Base-by-base conservation (phyloP, 2,888 invertebrate species). In the Calliopum simillimum region DNA sequence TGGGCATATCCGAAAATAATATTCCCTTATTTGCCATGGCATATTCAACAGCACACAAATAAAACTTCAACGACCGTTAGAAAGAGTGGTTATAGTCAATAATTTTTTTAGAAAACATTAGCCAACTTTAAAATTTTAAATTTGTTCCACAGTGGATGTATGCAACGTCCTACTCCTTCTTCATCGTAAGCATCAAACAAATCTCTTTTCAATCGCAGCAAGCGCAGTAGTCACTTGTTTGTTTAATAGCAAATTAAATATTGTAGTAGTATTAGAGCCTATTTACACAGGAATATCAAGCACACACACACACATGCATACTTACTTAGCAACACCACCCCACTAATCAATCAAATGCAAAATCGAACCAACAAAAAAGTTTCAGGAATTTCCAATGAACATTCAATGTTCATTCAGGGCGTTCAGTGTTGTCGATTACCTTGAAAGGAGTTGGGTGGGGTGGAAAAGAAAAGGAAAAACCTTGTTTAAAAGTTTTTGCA, bases 331-430 rank as follows among this genome's bases (percentile, higher is more conserved):
- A 44, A 44, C 61, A 21, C 21, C 13, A 49, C n/a, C 49, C 49
- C 2, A 49, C 53, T 56, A 66, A 66, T 66, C 66, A 66, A 66
- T 66, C 66, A 66, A 66, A 47, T 66, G 55, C 66, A 66, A 33
- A 33, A 47, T 56, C 65, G 55, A 44, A 66, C 23, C 23, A 56
- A 66, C 56, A 56, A 64, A 46, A 25, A 56, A 66, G 44, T 56
- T 56, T 66, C 16, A n/a, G 33, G 51, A 25, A 33, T 33, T 33
- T 33, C 19, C 43, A 19, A 16, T 41, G 59, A 21, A 14, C 33
- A 41, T 16, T 41, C 14, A 16, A 19, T 33, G 21, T 59, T 13
- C 19, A 1, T 41, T 33, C 56, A 16, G 12, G 33, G 6, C 33
- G 33, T 2, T 5, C 8, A 3, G 25, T 8, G 33, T 6, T 33